These are phyloP conservation scores for Dipodomys ordii DNA, from an alignment of 2,113 vertebrate species.

Conservation along the genomic window DNA sequence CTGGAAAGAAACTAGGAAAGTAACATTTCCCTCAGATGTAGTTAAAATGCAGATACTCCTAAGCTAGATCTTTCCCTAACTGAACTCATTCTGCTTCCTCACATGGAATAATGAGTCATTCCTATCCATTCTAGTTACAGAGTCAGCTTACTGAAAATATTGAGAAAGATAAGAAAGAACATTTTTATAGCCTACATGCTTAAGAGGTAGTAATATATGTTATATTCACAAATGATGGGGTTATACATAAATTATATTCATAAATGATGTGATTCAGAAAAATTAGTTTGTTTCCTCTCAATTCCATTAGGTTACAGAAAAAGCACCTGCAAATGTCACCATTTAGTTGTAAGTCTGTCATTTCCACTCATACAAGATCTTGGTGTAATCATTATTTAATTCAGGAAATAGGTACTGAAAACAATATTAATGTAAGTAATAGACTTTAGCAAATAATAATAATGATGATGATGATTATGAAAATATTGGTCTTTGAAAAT, in stretches of 20 bases:
- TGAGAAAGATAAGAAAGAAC: background rate
- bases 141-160: background rate
- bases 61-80: background rate
- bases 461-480: background rate
- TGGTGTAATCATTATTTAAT: background rate
- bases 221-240: background rate
- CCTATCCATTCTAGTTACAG: background rate
- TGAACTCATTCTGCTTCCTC: background rate
- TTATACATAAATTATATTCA: background rate
- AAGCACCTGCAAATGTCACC: background rate
- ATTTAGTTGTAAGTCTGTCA: background rate
- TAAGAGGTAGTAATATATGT: background rate
- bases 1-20: background rate
- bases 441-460: background rate
- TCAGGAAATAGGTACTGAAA: background rate
- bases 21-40: background rate
- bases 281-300: background rate
- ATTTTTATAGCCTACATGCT: background rate
- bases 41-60: background rate
- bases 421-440: background rate
- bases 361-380: background rate
- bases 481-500: background rate
- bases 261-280: background rate
- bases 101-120: background rate
- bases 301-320: background rate